phyloP scores from a whole-genome alignment of 2,888 invertebrate species.

The Himalopsyche anomala region DNA sequence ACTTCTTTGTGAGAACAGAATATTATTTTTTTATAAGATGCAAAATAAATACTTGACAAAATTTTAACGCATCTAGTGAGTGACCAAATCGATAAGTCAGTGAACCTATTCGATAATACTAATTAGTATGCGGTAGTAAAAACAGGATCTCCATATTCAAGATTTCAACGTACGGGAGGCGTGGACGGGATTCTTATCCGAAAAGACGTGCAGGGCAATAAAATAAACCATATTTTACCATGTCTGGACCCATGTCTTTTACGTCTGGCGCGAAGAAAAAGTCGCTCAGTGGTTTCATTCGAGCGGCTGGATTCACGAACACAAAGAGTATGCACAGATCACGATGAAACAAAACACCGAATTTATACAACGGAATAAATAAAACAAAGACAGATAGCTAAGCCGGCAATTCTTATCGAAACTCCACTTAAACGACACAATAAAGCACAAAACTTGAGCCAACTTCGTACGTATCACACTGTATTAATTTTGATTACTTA shows the following conservation, averaged over 20 bases:
- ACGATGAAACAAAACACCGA: constrained; percentile 66
- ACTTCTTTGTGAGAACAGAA: too few species aligned
- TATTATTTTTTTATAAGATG: too few species aligned
- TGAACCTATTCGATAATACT: too few species aligned
- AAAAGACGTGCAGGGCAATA: not conserved
- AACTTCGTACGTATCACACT: constrained; percentile 23
- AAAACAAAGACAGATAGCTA: constrained; percentile 58
- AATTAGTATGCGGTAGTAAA: too few species aligned
- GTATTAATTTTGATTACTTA: not conserved
- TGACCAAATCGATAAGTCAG: too few species aligned
- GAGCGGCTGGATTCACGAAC: constrained; percentile 67
- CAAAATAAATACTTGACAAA: too few species aligned
- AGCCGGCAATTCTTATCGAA: constrained; percentile 52
- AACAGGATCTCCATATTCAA: too few species aligned
- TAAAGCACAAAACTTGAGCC: constrained; percentile 54
- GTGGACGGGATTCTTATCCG: not conserved
- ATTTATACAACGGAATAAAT: constrained; percentile 63
- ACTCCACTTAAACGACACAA: constrained; percentile 56
- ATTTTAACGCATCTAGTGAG: too few species aligned
- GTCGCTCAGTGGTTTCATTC: constrained; percentile 83
- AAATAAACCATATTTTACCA: constrained; percentile 76
- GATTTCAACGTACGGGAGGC: too few species aligned
- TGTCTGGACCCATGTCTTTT: constrained; percentile 89
- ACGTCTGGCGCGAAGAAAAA: constrained; percentile 84
- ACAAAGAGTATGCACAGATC: constrained; percentile 59